phyloP scores from a whole-genome alignment of 2,888 invertebrate genomes.

The Tortricodes alternella region DNA sequence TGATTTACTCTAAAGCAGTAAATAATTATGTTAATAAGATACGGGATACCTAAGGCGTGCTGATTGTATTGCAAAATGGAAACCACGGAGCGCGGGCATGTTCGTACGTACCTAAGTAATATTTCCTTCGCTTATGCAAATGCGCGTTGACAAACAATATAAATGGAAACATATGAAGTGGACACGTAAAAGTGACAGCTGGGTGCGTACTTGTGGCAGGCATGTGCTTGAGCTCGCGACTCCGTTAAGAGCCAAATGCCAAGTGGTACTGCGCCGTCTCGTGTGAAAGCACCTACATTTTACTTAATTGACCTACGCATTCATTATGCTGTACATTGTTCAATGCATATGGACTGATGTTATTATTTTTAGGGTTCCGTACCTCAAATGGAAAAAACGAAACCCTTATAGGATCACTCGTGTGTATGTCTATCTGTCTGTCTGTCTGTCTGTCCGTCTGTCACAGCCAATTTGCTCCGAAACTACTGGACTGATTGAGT shows the following conservation, averaged over 20 bases:
- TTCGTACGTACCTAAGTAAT: slow-evolving; percentile 56
- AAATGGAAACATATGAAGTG: slow-evolving; percentile 68
- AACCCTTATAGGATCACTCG: too few species aligned
- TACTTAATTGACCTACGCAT: not conserved
- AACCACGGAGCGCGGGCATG: slow-evolving; percentile 49
- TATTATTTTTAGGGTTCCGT: too few species aligned
- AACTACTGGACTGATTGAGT: too few species aligned
- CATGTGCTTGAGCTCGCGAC: not conserved
- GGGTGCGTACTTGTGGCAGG: slow-evolving; percentile 37
- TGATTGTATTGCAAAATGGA: slow-evolving; percentile 75
- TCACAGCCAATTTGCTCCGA: too few species aligned
- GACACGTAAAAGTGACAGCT: slow-evolving; percentile 62
- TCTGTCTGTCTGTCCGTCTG: too few species aligned
- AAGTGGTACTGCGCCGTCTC: not conserved
- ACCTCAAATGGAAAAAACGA: too few species aligned
- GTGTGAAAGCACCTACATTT: not conserved
- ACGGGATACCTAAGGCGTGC: slow-evolving; percentile 52
- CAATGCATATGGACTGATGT: too few species aligned
- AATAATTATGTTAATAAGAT: slow-evolving; percentile 73
- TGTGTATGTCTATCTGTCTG: too few species aligned
- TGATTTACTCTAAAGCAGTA: slow-evolving; percentile 69
- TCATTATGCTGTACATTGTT: not conserved
- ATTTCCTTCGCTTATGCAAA: slow-evolving; percentile 73
- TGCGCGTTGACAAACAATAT: slow-evolving; percentile 71
- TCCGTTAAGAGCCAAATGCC: not conserved